Base-by-base conservation (phyloP, 2,888 invertebrate genomes). In the Polia nebulosa region DNA sequence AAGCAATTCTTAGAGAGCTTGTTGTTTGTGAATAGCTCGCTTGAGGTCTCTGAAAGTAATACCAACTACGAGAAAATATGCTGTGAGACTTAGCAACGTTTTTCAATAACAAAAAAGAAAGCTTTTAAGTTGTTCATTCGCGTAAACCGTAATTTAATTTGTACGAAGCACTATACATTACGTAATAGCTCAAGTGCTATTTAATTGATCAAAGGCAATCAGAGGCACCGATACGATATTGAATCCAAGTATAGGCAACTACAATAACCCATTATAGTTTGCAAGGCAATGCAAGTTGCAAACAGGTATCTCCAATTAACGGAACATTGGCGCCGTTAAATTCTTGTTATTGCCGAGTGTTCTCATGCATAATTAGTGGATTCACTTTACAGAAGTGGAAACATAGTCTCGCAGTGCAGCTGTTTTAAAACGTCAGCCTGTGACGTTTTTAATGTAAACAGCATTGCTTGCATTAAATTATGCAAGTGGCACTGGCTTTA, bases 401-500 rank as follows among this genome's bases (percentile, higher is more conserved):
- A 72, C 74, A 56, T 57, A 62, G 67, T 63, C 72, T 55, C 55
- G 51, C 22, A 67, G 53, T 56, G 69, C 55, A 69, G 55, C 63
- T 66, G 71, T 78, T 81, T 72, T 72, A 77, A 80, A 85, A 85
- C 81, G 80, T 83, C 85, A 87, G 85, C 62, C 73, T 76, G 72
- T 84, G 86, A 87, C 85, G 78, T 85, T 87, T 88, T 85, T 82
- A 87, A 85, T 88, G 89, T 86, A 88, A 89, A 88, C 87, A 89
- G 89, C 90, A 90, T 89, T 87, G 90, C 88, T 90, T 91, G 90
- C 90, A 90, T 91, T 91, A 92, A 91, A 91, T 92, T 93, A 93
- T 91, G 91, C 91, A 89, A 91, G 91, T 91, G 90, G 90, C 91
- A 90, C 90, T 93, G 90, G 91, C 89, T 92, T 92, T 91, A 92